Conservation (phyloP, 2,113 vertebrate genomes). For the Bombycilla garrulus region DNA sequence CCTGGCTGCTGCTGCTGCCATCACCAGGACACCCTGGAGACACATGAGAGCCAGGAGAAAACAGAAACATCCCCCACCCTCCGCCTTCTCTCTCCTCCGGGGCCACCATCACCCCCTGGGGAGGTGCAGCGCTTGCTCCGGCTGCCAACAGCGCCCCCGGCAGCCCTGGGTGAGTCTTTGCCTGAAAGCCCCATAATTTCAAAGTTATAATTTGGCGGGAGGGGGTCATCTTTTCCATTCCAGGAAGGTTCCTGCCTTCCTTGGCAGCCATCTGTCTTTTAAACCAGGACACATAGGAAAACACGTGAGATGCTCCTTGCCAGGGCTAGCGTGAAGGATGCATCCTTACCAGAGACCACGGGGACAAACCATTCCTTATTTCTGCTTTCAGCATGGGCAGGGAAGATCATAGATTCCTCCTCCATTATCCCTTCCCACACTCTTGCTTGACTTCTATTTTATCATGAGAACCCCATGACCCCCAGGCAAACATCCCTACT, state of each 20-base stretch:
- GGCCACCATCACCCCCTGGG: no score
- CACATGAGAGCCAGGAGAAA: background rate
- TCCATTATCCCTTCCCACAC: background rate
- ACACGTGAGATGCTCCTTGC: background rate
- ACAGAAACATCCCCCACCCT: background rate
- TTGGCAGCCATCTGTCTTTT: background rate
- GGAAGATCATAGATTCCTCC: background rate
- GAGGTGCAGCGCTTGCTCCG: no score
- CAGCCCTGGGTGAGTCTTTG: background rate
- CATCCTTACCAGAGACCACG: background rate
- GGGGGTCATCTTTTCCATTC: background rate
- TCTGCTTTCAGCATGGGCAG: background rate
- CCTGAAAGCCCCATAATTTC: background rate
- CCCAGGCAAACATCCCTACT: background rate
- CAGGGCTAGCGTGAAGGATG: fast-evolving
- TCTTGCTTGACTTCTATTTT: background rate
- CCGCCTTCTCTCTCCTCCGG: background rate
- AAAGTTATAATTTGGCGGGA: background rate
- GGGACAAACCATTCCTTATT: background rate
- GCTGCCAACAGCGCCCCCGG: background rate
- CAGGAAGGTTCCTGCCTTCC: background rate
- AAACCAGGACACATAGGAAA: background rate
- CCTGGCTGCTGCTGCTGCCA: background rate
- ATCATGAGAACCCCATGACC: background rate
- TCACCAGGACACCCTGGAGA: fast-evolving